A percentile compares a stretch with the other conserved stretches of the same genome.
These are phyloP conservation scores for Seira sanloemensis DNA, from an alignment of 2,888 invertebrate genomes.

Conservation along the genomic window DNA sequence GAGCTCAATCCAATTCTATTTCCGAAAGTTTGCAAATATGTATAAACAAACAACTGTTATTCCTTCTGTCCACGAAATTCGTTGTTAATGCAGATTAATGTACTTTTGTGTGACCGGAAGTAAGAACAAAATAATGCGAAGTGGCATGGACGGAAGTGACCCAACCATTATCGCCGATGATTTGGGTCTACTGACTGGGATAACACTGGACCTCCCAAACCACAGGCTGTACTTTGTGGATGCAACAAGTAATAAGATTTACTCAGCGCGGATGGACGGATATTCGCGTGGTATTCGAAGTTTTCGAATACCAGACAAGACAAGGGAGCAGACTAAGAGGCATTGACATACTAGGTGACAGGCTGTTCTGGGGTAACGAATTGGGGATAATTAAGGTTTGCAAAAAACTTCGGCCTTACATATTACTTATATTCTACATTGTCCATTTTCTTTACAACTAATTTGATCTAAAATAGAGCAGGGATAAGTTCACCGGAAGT, in stretches of 20 bases:
- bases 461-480: constrained; percentile 81
- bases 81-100: too few relatives aligned
- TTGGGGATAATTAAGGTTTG: constrained; percentile 87
- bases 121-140: constrained; percentile 86
- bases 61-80: too few relatives aligned
- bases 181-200: constrained; percentile 88
- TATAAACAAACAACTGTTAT: neutral
- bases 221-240: constrained; percentile 93
- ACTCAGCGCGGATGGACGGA: constrained; percentile 85
- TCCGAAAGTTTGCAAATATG: neutral
- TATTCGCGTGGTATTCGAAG: constrained; percentile 81
- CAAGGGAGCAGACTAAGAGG: constrained; percentile 97
- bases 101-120: too few relatives aligned
- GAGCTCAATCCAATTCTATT: constrained; percentile 73
- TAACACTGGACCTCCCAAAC: constrained; percentile 88
- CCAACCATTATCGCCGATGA: constrained; percentile 81
- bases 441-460: too few relatives aligned
- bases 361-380: constrained; percentile 96
- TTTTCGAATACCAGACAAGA: constrained; percentile 75
- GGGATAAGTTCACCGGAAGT: constrained; percentile 86
- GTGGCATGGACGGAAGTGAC: constrained; percentile 90
- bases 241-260: constrained; percentile 83
- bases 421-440: too few relatives aligned
- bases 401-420: neutral
- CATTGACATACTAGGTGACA: constrained; percentile 87